Percentiles rank a stretch among this genome's conserved stretches.
Evolutionary conservation across 64 coral and sea anemone species (phyloP).

Genomic region (Hydrozoanthus tunicans): DNA sequence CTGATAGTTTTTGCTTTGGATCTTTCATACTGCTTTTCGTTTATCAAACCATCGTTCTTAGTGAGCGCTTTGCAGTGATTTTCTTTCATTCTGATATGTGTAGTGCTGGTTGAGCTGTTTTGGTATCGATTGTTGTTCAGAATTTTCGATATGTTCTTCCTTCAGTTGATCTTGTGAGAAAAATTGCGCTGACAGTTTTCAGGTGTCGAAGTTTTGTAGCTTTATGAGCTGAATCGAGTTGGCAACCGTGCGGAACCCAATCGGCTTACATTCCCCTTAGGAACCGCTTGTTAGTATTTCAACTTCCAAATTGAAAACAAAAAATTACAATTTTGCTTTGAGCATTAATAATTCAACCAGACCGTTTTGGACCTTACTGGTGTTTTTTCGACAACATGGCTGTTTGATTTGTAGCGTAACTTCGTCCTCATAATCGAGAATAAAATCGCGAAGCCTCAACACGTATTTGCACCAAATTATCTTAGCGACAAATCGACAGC

Average conservation of each 20-base stretch:
- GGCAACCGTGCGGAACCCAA: background rate
- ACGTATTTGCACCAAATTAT: background rate
- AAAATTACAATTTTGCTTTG: background rate
- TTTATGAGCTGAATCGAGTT: too few relatives aligned
- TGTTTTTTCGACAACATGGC: background rate
- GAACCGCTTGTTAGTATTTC: background rate
- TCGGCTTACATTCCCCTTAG: background rate
- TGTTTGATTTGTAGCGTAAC: background rate
- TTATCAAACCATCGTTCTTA: background rate
- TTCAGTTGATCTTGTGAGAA: background rate
- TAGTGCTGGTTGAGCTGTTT: background rate
- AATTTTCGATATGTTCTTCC: background rate
- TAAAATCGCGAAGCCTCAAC: background rate
- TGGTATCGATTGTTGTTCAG: background rate
- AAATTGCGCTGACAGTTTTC: background rate
- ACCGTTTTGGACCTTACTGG: background rate
- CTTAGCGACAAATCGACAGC: constrained; percentile 18
- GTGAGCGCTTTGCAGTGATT: background rate
- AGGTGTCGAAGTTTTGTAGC: too few relatives aligned
- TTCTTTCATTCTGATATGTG: background rate
- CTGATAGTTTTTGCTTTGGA: background rate
- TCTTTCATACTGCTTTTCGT: background rate
- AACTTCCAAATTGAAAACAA: background rate
- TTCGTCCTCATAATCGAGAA: background rate
- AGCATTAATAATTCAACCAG: constrained; percentile 16